These are phyloP conservation scores for Sitta europaea DNA, from an alignment of 2,113 vertebrate genomes.

Conservation along the genomic window DNA sequence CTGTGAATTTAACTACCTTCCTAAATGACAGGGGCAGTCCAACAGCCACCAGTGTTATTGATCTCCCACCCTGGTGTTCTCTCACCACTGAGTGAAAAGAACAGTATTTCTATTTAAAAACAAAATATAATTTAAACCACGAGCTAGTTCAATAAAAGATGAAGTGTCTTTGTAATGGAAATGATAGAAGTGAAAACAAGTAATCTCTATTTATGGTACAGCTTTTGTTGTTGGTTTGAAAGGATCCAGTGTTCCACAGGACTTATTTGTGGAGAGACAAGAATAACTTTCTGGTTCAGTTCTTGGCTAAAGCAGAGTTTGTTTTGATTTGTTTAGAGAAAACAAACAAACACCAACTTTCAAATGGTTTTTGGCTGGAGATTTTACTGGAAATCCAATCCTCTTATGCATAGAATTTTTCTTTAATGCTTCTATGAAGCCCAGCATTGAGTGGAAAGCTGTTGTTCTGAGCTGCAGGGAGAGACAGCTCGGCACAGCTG, in stretches of 20 bases:
- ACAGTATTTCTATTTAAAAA: neutral
- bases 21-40: neutral
- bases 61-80: neutral
- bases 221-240: neutral
- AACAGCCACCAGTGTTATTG: rapidly evolving
- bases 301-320: neutral
- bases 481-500: neutral
- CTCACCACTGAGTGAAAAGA: neutral
- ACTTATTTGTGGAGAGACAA: neutral
- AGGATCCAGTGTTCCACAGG: neutral
- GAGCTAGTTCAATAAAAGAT: neutral
- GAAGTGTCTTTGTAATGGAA: neutral
- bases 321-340: neutral
- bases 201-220: neutral
- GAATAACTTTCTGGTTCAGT: slow-evolving; percentile 29
- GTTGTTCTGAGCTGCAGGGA: neutral
- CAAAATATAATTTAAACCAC: neutral
- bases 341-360: neutral
- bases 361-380: slow-evolving; percentile 1
- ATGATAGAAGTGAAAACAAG: neutral
- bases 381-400: slow-evolving; percentile 34
- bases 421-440: neutral
- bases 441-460: neutral
- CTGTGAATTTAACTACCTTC: neutral
- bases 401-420: neutral